Conservation (phyloP, 2,888 invertebrate species). For the Pheosia tremula region DNA sequence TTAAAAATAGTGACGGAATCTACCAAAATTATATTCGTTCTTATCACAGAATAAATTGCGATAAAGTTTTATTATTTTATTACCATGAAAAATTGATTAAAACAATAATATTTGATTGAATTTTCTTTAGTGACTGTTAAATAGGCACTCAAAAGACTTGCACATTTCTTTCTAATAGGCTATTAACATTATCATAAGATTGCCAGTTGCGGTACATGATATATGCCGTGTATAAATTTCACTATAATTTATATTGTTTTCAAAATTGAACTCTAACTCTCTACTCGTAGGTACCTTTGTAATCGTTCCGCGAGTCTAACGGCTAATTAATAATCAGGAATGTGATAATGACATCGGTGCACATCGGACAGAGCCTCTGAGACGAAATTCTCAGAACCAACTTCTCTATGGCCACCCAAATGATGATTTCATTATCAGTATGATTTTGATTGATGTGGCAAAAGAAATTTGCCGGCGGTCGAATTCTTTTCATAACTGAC, state of each 20-base stretch:
- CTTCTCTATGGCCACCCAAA: constrained; percentile 83
- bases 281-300: constrained; percentile 16
- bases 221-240: too few relatives aligned
- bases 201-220: too few relatives aligned
- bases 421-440: constrained; percentile 84
- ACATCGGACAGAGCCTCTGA: constrained; percentile 52
- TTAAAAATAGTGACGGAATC: neutral
- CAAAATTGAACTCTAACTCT: constrained; percentile 6
- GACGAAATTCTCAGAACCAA: constrained; percentile 71
- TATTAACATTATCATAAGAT: too few relatives aligned
- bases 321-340: constrained; percentile 82
- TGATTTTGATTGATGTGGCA: constrained; percentile 84
- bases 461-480: constrained; percentile 75
- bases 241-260: neutral
- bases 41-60: constrained; percentile 8
- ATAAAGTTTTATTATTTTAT: constrained; percentile 9
- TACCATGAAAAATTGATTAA: neutral
- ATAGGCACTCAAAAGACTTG: neutral
- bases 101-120: neutral
- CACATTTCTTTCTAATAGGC: too few relatives aligned
- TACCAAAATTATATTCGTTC: neutral
- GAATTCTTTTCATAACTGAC: constrained; percentile 77
- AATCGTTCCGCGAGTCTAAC: constrained; percentile 44
- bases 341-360: constrained; percentile 77
- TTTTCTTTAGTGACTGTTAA: neutral